phyloP scores from a whole-genome alignment of 2,113 vertebrate species.

The Notothenia rossii region DNA sequence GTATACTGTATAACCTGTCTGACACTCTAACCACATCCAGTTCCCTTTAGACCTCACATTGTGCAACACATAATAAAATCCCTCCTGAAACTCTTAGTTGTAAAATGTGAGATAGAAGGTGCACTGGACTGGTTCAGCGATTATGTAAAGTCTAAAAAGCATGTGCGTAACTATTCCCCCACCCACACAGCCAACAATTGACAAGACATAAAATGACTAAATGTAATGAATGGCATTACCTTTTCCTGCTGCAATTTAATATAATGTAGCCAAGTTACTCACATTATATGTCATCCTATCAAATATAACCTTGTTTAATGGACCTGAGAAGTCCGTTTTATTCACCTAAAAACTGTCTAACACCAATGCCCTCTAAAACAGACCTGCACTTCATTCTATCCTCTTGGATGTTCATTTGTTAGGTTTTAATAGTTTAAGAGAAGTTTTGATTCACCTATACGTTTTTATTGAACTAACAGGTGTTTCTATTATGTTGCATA shows the following conservation, averaged over 20 bases:
- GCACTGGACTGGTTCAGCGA: neutral
- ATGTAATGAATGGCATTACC: neutral
- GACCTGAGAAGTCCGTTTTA: neutral
- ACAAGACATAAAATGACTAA: neutral
- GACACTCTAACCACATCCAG: neutral
- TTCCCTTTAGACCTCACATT: conserved; percentile 12
- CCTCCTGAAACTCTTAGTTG: neutral
- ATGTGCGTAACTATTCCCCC: neutral
- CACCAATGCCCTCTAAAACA: too few relatives aligned
- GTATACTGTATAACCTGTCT: neutral
- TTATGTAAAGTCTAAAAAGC: too few relatives aligned
- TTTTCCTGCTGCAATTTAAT: neutral
- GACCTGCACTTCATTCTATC: too few relatives aligned
- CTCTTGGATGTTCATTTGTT: too few relatives aligned
- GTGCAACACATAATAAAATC: conserved; percentile 6
- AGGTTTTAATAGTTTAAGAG: too few relatives aligned
- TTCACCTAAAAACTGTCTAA: too few relatives aligned
- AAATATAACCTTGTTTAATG: neutral
- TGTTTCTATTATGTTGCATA: neutral
- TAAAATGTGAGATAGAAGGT: neutral
- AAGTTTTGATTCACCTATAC: neutral
- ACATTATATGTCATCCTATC: neutral
- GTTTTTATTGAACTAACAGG: neutral
- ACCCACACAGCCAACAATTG: neutral
- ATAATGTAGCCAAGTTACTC: neutral